Evolutionary conservation across 2,797 vertebrate species (phyloP).

Genomic region (Smutsia temminckii): DNA sequence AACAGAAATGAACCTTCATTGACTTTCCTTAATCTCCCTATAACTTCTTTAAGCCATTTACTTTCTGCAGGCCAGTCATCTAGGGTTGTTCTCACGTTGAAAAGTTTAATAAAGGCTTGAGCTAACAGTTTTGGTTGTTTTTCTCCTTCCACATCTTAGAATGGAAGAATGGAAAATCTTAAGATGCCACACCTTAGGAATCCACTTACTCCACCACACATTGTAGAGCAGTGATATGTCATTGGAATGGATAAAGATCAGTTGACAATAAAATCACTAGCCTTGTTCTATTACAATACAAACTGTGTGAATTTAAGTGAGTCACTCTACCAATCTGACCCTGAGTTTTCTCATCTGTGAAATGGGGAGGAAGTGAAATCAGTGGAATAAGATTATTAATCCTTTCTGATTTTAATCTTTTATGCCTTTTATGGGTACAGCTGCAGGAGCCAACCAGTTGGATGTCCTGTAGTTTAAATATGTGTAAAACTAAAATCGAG

Average conservation of each 20-base stretch:
- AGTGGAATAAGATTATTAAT: background rate
- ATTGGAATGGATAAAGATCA: background rate
- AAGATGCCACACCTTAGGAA: background rate
- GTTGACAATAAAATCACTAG: background rate
- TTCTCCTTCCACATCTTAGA: background rate
- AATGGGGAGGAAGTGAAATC: background rate
- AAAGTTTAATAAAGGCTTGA: background rate
- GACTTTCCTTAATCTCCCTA: background rate
- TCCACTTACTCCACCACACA: background rate
- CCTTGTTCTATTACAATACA: background rate
- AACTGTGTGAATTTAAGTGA: background rate
- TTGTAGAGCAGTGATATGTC: background rate
- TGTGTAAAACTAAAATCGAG: background rate
- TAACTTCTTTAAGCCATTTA: background rate
- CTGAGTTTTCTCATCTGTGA: background rate
- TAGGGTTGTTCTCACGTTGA: background rate
- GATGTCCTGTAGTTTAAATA: background rate
- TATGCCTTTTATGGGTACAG: background rate
- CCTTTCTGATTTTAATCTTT: background rate
- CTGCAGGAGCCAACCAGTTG: background rate
- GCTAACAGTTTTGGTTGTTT: background rate
- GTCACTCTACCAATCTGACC: background rate
- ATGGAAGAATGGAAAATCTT: background rate
- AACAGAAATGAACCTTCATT: background rate
- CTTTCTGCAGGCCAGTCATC: background rate